Percentiles rank a stretch among this genome's conserved stretches.
Conservation (phyloP, 1,140 invertebrate genomes). For the Vollenhovia emeryi region DNA sequence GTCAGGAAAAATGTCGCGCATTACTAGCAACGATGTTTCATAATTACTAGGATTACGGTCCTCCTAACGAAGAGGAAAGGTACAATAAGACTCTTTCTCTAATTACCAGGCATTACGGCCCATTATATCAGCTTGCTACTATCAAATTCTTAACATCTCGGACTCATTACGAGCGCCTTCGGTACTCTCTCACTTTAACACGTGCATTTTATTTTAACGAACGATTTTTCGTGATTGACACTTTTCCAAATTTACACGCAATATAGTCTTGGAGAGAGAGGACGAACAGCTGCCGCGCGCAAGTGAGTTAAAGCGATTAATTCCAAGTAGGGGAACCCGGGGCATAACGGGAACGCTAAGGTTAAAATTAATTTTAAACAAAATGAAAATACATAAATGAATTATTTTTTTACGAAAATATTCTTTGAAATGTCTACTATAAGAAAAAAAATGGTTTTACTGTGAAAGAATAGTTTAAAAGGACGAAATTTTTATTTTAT, state of each 20-base stretch:
- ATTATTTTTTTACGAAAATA: too few species aligned
- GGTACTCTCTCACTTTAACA: background rate
- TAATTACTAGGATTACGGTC: slow-evolving; percentile 50
- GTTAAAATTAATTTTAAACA: too few species aligned
- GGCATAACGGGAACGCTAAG: too few species aligned
- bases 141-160: slow-evolving; percentile 30
- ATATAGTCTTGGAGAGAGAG: background rate
- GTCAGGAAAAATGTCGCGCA: slow-evolving; percentile 32
- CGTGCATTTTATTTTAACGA: background rate
- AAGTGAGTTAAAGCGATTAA: background rate
- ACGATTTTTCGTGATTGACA: background rate
- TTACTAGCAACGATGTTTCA: slow-evolving; percentile 18
- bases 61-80: slow-evolving; percentile 33
- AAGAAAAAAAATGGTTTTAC: too few species aligned
- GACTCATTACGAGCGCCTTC: background rate
- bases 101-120: slow-evolving; percentile 37
- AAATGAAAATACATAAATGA: too few species aligned
- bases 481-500: too few species aligned
- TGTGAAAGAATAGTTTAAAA: too few species aligned
- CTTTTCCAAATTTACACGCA: background rate
- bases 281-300: background rate
- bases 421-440: too few species aligned
- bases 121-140: slow-evolving; percentile 42
- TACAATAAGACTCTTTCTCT: slow-evolving; percentile 26
- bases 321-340: background rate